These are phyloP conservation scores for Melanogrammus aeglefinus DNA, from an alignment of 2,797 vertebrate genomes.

Conservation along the genomic window DNA sequence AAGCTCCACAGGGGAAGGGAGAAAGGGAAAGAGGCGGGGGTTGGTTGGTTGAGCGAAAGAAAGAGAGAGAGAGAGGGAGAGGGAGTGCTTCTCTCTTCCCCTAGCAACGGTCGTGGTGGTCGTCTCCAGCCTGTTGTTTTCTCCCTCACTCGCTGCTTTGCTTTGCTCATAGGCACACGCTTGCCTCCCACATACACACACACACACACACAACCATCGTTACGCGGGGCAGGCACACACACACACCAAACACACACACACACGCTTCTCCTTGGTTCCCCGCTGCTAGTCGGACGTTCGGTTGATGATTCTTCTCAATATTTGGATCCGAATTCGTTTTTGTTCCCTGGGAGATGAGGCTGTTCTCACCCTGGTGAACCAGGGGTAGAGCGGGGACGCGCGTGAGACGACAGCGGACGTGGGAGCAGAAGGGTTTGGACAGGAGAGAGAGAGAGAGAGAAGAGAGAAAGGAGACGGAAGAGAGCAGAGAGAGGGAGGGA, in stretches of 20 bases:
- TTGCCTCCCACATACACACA: constrained; percentile 3
- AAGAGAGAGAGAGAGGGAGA: constrained; percentile 35
- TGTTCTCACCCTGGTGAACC: background rate
- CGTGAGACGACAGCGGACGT: background rate
- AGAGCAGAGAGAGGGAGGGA: constrained; percentile 58
- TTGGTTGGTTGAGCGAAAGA: constrained; percentile 20
- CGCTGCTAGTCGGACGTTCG: constrained; percentile 46
- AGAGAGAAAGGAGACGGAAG: constrained; percentile 52
- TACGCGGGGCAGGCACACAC: background rate
- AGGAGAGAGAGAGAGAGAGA: constrained; percentile 32
- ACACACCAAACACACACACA: constrained; percentile 14
- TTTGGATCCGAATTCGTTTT: constrained; percentile 29
- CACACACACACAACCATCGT: constrained; percentile 18
- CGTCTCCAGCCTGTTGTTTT: constrained; percentile 73
- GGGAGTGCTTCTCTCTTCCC: constrained; percentile 70
- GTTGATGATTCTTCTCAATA: constrained; percentile 37
- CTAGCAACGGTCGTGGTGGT: constrained; percentile 76
- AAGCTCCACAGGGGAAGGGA: constrained; percentile 4
- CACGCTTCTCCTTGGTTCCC: constrained; percentile 33
- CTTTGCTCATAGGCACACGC: background rate
- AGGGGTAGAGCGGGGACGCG: background rate
- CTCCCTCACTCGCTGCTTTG: constrained; percentile 25
- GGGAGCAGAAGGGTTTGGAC: constrained; percentile 56
- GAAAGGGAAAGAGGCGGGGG: constrained; percentile 16
- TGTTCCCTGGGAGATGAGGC: constrained; percentile 19